Base-by-base conservation (phyloP, 2,888 invertebrate genomes). In the Hemistola chrysoprasaria region DNA sequence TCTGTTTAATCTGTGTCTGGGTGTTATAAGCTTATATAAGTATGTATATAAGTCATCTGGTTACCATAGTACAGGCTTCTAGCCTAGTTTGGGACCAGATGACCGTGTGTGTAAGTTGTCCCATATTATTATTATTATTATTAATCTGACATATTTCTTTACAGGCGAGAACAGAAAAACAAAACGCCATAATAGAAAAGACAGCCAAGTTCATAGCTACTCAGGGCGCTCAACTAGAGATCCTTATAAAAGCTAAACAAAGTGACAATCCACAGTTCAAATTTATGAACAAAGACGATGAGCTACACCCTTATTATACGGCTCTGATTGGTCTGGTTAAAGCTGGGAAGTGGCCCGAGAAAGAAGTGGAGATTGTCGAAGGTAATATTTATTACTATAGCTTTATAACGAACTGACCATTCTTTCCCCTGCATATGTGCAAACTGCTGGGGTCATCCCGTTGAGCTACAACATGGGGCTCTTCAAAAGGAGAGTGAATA, bases 171-270 rank as follows among this genome's bases (percentile, higher is more conserved):
- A 94, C 94, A 2, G 91, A 94, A 64, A 98, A 98, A 76, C 92
- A 95, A 62, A 96, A 97, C 75, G 95, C 96, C 7, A 95, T 99
- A 48, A 98, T 99, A 62, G 98, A 98, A 70, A 98, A 97, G 82
- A 99, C 97, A 0, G 96, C 97, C 0, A 90, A 93, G 57, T 97
- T 97, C 79, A 95, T 97, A 58, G 93, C 94, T 57, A 91, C 92
- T 31, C 98, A 98, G 71, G 99, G 99, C 0, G 92, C 94, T 4
- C 99, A 99, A 85, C 98, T 99, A 98, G 99, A 99, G 88, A 98
- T 99, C 56, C 91, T 99, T 6, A 94, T 99, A 56, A 99, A 99
- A 82, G 97, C 98, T 2, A 99, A 99, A 82, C 99, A 99, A 79
- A 92, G 95, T 0, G 94, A 95, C 69, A 99, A 98, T 86, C 91